Base-by-base conservation (phyloP, 2,888 invertebrate genomes). In the Carabus problematicus region DNA sequence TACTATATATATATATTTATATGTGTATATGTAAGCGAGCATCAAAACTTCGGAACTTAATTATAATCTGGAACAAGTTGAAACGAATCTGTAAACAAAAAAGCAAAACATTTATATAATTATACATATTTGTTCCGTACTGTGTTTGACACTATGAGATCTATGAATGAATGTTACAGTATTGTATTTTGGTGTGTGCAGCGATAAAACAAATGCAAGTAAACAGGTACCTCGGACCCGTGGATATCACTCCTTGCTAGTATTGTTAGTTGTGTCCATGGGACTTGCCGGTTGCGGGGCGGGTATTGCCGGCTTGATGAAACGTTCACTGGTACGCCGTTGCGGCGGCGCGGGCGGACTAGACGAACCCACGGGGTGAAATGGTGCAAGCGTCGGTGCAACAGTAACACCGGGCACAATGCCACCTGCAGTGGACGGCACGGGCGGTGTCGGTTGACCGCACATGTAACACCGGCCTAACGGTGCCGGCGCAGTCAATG, bases 291-390 rank as follows among this genome's bases (percentile, higher is more conserved):
- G 89, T 81, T 86, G 90, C 73, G 76, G 79, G 58, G 82, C 81
- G 71, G 93, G 93, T 80, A 92, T 88, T 71, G 93, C 94, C 71
- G 94, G 94, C 81, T 94, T 94, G 71, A 94, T 91, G 79, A 94
- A 94, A 75, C 94, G 87, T 80, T 94, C 94, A 76, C 90, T 90
- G 45, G 91, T 84, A 60, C 88, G 87, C 77, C 73, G 83, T 76
- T 74, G 83, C 79, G 76, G 81, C 88, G 91, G 75, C 87, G 87
- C 81, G 83, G 87, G 77, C 87, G 84, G 82, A 70, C 81, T 79
- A 70, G 75, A 77, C 19, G 78, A 76, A 40, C 76, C 77, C 54
- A 75, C 83, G 72, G 84, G 81, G 72, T 84, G 86, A 77, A 85
- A 83, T 71, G 77, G 72, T 82, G 85, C 76, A 84, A 73, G 42